Base-by-base conservation (phyloP, 2,113 vertebrate species). In the Dicerorhinus sumatrensis region DNA sequence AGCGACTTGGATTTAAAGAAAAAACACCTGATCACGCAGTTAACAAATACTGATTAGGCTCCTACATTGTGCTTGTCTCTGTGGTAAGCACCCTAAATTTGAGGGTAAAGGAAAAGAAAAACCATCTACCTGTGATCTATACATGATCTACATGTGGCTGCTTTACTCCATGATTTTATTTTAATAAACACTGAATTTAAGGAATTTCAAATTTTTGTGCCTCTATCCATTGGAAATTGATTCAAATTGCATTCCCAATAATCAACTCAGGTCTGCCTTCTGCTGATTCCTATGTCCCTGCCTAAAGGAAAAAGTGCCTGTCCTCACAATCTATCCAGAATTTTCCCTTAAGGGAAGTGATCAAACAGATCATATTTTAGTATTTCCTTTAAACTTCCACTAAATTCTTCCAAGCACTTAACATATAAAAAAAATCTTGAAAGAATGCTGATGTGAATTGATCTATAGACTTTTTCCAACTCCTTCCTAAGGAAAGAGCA, bases 11-110 rank as follows among this genome's bases (percentile, higher is more conserved):
- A 60, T 69, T 91, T 16, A 14, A 6, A 62, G 60, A 42, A 63
- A 48, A 31, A 67, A 25, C 88, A 10, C 14, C 6, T 39, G 31
- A 69, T 25, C 62, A 93, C 72, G 21, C 8, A 36, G 13, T 69
- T 70, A 80, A 90, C 76, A 46, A 92, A 67, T 91, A 92, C 87
- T 70, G 51, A 91, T 94, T 90, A 92, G 73, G 4, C 20, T 65
- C 48, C 27, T 54, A 39, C 10, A 70, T n/a, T 63, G 33, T 88
- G 31, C 21, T 75, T 85, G 56, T 80, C 67, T 93, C n/a, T 80
- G 17, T 91, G 18, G 14, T 54, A 92, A 97, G 18, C 12, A 87
- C 9, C 27, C 18, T 56, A 39, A 95, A 75, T 90, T 42, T 96
- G 36, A 90, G 54, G 7, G 18, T 79, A 54, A 91, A 46, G 29